Percentiles rank a stretch among this genome's conserved stretches.
Conservation (phyloP, 1,140 invertebrate species). For the Thalassaphorura encarpata region DNA sequence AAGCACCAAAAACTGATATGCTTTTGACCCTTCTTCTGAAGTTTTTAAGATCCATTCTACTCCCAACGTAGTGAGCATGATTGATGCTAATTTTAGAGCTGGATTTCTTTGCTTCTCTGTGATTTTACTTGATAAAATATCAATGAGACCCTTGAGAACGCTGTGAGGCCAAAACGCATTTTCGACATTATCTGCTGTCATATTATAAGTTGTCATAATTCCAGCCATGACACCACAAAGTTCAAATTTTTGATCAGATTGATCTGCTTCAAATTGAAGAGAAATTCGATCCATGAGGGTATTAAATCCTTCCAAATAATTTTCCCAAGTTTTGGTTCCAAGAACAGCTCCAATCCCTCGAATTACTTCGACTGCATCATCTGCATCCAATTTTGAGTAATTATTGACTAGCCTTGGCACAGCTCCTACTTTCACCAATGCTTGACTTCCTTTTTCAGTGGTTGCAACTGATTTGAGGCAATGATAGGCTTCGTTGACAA, state of each 20-base stretch:
- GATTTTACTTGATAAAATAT: slow-evolving; percentile 76
- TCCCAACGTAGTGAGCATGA: slow-evolving; percentile 68
- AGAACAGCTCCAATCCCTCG: slow-evolving; percentile 50
- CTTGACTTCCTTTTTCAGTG: slow-evolving; percentile 59
- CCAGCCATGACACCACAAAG: slow-evolving; percentile 62
- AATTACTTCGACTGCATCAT: slow-evolving; percentile 68
- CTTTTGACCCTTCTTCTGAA: slow-evolving; percentile 63
- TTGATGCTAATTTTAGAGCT: slow-evolving; percentile 67
- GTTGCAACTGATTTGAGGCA: slow-evolving; percentile 67
- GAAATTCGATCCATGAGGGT: slow-evolving; percentile 71
- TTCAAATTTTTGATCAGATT: slow-evolving; percentile 77
- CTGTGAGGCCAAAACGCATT: slow-evolving; percentile 66
- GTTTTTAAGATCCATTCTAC: slow-evolving; percentile 63
- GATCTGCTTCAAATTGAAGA: slow-evolving; percentile 74
- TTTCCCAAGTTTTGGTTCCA: slow-evolving; percentile 51
- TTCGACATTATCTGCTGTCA: slow-evolving; percentile 47
- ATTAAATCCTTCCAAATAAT: slow-evolving; percentile 57
- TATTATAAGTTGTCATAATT: slow-evolving; percentile 52
- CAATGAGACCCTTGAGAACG: slow-evolving; percentile 62
- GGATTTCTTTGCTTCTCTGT: slow-evolving; percentile 76
- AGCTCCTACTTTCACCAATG: slow-evolving; percentile 60
- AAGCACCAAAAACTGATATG: slow-evolving; percentile 61
- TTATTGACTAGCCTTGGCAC: slow-evolving; percentile 71
- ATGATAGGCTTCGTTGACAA: slow-evolving; percentile 76
- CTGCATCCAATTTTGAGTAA: slow-evolving; percentile 71